Conservation (phyloP, 1,140 invertebrate species). For the Macrotrachela quadricornifera region DNA sequence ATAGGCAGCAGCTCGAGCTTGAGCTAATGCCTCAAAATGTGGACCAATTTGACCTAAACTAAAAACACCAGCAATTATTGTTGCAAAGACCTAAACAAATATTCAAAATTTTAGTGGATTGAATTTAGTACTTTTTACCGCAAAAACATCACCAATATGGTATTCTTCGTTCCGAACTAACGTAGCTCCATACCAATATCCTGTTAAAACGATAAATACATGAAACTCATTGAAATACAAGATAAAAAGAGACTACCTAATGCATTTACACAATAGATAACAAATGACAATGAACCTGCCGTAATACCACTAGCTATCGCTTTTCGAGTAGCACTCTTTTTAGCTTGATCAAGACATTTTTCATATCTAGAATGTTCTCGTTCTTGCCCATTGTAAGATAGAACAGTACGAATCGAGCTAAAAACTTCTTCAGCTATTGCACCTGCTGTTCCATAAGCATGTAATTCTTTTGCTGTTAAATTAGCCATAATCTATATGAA, state of each 20-base stretch:
- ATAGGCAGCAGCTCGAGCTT: slow-evolving; percentile 51
- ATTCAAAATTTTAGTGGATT: slow-evolving; percentile 3
- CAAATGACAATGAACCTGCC: too few species aligned
- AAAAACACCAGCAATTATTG: slow-evolving; percentile 59
- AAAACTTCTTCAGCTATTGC: slow-evolving; percentile 29
- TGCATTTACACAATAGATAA: too few species aligned
- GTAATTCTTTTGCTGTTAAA: slow-evolving; percentile 17
- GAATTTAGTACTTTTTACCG: too few species aligned
- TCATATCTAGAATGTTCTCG: slow-evolving; percentile 21
- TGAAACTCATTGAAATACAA: too few species aligned
- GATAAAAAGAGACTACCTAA: too few species aligned
- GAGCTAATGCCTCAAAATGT: slow-evolving; percentile 49
- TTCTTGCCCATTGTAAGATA: slow-evolving; percentile 27
- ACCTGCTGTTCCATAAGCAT: slow-evolving; percentile 27
- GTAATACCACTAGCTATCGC: too few species aligned
- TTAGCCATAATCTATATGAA: slow-evolving; percentile 7
- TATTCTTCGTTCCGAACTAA: neutral
- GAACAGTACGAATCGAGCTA: slow-evolving; percentile 25
- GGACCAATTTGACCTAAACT: slow-evolving; percentile 61
- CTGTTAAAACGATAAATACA: too few species aligned
- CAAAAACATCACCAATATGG: too few species aligned
- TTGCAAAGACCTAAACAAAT: slow-evolving; percentile 14
- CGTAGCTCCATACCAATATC: neutral
- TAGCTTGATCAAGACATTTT: neutral
- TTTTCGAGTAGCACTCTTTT: too few species aligned